Evolutionary conservation across 2,888 invertebrate genomes (phyloP), one percentile per base, ranked within the genome.

Genomic region (Heteromyza rotundicornis): DNA sequence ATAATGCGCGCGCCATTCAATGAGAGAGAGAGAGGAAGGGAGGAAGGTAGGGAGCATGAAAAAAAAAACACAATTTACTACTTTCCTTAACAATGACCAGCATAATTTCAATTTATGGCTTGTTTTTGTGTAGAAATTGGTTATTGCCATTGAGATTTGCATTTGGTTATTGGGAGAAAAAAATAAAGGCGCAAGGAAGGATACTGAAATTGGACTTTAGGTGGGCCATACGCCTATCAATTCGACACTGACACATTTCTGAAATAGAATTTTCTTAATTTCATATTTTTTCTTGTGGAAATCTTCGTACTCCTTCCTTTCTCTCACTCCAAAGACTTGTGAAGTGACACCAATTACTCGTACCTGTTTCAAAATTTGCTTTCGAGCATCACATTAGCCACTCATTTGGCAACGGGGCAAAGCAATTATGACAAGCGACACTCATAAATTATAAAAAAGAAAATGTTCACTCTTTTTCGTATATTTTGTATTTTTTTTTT

Each of bases 351-450:
- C 50, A 50, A 50, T 50, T 50, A 50, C 2, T 50, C 23, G 19
- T 3, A 19, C n/a, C n/a, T n/a, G n/a, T 50, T 50, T 50, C 19
- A n/a, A 47, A 22, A 8, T 24, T 52, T 14, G 24, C 52, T 19
- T 20, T 47, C 20, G 20, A 17, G 47, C 47, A 47, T 19, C 47
- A 20, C 14, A 47, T 47, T 47, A 52, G 32, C 51, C 66, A 64
- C 65, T 69, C 68, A 69, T 68, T 68, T 69, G 69, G 69, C 68
- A 67, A 66, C 65, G 67, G 67, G n/a, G 67, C 67, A 67, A 66
- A 67, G 68, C 68, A 68, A 65, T 70, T 68, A 70, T 70, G 68
- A 68, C 70, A 67, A 59, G 67, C 67, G 66, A 66, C 67, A 66
- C 61, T 63, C 64, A 70, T 70, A 70, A 68, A 70, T 70, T 67